These are phyloP conservation scores for Ochotona princeps DNA, from an alignment of 2,113 vertebrate genomes.

Conservation along the genomic window DNA sequence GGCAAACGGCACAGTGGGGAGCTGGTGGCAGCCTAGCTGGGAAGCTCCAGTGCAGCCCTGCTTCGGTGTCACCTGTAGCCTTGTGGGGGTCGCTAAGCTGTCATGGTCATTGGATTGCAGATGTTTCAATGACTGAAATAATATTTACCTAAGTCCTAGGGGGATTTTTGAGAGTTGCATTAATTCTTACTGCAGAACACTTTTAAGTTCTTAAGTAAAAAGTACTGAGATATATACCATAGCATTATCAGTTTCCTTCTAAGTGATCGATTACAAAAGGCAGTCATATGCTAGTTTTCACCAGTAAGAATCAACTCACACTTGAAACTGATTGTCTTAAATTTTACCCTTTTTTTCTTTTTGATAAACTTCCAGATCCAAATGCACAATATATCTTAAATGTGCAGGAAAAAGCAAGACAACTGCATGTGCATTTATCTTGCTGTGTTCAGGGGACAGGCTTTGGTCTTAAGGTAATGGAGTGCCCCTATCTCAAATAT, in stretches of 20 bases:
- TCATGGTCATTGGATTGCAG: neutral
- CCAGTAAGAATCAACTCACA: conserved; percentile 15
- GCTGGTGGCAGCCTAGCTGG: neutral
- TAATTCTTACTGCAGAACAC: conserved; percentile 38
- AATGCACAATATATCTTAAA: conserved; percentile 52
- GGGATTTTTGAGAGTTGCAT: conserved; percentile 9
- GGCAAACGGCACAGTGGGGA: conserved; percentile 43
- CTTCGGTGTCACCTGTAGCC: neutral
- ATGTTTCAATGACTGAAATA: conserved; percentile 54
- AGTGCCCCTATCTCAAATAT: conserved; percentile 71
- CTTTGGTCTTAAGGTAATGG: conserved; percentile 51
- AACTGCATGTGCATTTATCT: conserved; percentile 34
- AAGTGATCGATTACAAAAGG: conserved; percentile 60
- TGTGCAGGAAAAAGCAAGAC: conserved; percentile 52
- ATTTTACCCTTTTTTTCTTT: neutral
- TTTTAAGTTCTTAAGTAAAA: conserved; percentile 51
- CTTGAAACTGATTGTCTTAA: conserved; percentile 58
- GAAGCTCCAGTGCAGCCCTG: neutral
- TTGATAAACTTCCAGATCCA: conserved; percentile 32
- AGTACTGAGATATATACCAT: neutral
- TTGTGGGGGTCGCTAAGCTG: conserved; percentile 30
- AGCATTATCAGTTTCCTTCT: conserved; percentile 67
- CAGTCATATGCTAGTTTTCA: conserved; percentile 33
- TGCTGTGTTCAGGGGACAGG: conserved; percentile 36
- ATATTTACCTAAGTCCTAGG: conserved; percentile 58